Base-by-base conservation (phyloP, 2,797 vertebrate species). In the Nannoperca australis region DNA sequence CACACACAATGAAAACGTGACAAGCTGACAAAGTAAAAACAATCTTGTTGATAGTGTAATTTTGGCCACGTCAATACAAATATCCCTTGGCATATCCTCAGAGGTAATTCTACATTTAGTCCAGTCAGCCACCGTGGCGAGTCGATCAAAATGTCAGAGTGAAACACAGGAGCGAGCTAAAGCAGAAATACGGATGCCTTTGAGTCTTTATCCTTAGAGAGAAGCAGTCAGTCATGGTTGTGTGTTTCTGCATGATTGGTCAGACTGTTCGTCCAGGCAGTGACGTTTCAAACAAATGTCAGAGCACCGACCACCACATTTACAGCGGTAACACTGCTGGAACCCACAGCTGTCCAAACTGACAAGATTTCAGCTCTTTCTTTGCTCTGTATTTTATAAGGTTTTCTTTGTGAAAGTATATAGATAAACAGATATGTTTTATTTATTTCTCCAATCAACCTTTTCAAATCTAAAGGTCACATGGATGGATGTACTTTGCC, bases 181-280 rank as follows among this genome's bases (percentile, higher is more conserved):
- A 60, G 70, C 59, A 50, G 30, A 79, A 22, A 78, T 47, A 32
- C 0, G 0, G 53, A 78, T 27, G 51, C 49, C 49, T 61, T 67
- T 50, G 44, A 73, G 54, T 51, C 69, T 20, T 61, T 13, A 8
- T 76, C 84, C 74, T 85, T 32, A 11, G 76, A 64, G 83, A 84
- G 40, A 22, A 83, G 45, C 50, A 22, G 73, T 84, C 79, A 38
- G 70, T 75, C 70, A 54, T 0, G 40, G 15, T 47, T 40, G 55
- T 4, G 51, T 32, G 68, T 79, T 85, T 87, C 81, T 86, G 78
- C 84, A 78, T 72, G 64, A 78, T 60, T 17, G 50, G 27, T 70
- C 78, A 64, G 60, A 30, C 42, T 60, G 53, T 34, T 79, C 60
- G 82, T 62, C 67, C 32, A 70, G 50, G 56, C 62, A 9, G n/a